phyloP scores from a whole-genome alignment of 2,888 invertebrate genomes.

The Parnassius mnemosyne region DNA sequence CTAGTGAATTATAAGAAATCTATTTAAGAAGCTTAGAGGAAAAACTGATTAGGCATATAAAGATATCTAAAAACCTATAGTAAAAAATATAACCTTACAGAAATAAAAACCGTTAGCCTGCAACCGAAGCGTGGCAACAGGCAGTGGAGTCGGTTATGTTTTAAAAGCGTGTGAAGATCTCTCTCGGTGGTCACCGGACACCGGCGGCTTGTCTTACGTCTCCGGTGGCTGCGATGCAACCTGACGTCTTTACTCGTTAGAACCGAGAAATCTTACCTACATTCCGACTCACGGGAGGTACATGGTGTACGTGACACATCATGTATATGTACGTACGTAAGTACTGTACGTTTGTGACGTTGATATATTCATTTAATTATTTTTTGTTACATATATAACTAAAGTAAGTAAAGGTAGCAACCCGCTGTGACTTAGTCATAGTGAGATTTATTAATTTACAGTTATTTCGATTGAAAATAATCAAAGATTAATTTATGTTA shows the following conservation, averaged over 20 bases:
- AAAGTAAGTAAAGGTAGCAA: no score
- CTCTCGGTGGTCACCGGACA: slow-evolving; percentile 22
- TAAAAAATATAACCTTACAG: no score
- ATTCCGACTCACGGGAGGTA: slow-evolving; percentile 3
- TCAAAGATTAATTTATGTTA: no score
- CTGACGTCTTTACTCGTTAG: slow-evolving; percentile 5
- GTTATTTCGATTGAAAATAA: no score
- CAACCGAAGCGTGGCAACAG: not conserved
- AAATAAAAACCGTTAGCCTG: slow-evolving; percentile 8
- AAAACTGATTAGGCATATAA: no score
- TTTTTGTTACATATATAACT: no score
- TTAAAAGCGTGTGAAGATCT: slow-evolving; percentile 19
- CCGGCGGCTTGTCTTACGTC: slow-evolving; percentile 19
- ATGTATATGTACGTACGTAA: not conserved
- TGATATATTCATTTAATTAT: no score
- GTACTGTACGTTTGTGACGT: not conserved
- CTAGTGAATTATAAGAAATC: no score
- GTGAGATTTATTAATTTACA: no score
- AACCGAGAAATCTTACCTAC: slow-evolving; percentile 12
- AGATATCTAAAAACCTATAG: no score
- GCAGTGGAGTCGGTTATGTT: not conserved
- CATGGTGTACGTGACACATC: not conserved
- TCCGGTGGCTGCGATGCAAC: slow-evolving; percentile 3
- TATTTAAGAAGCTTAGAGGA: no score
- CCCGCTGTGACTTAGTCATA: no score